Percentiles rank a stretch among this genome's conserved stretches.
These are phyloP conservation scores for Regulus satrapa DNA, from an alignment of 2,113 vertebrate genomes.

Conservation along the genomic window DNA sequence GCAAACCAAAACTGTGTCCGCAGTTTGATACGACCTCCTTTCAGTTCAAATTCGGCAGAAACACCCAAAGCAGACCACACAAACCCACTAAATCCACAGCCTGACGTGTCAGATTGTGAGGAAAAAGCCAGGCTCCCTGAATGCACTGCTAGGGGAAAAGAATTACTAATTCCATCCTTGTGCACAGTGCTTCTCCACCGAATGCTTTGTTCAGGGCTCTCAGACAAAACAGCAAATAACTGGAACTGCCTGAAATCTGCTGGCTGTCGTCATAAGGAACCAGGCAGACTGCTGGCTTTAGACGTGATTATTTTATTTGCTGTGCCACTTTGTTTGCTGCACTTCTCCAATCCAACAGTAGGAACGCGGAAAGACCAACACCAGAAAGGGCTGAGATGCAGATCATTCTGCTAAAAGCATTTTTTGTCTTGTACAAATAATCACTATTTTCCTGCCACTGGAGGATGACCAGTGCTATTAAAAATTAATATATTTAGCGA, in stretches of 20 bases:
- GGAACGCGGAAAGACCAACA: background rate
- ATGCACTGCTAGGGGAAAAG: background rate
- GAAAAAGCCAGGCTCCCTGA: background rate
- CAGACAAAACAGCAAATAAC: background rate
- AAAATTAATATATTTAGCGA: background rate
- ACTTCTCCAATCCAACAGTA: background rate
- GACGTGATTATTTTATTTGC: background rate
- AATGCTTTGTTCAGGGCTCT: background rate
- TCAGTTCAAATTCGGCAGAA: background rate
- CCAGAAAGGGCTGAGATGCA: background rate
- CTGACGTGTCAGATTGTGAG: rapidly evolving
- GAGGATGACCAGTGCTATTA: background rate
- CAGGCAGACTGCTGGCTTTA: background rate
- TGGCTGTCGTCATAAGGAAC: background rate
- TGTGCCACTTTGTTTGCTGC: background rate
- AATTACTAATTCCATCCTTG: background rate
- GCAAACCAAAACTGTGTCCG: too few species aligned
- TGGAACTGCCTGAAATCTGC: background rate
- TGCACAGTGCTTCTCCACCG: background rate
- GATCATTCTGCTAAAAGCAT: background rate
- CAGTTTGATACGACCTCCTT: too few species aligned
- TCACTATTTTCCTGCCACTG: background rate
- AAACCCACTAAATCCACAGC: background rate
- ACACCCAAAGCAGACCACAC: background rate
- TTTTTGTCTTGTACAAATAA: constrained; percentile 6